Percentiles rank a stretch among this genome's conserved stretches.
Conservation (phyloP, 2,888 invertebrate species). For the Tetragonula carbonaria region DNA sequence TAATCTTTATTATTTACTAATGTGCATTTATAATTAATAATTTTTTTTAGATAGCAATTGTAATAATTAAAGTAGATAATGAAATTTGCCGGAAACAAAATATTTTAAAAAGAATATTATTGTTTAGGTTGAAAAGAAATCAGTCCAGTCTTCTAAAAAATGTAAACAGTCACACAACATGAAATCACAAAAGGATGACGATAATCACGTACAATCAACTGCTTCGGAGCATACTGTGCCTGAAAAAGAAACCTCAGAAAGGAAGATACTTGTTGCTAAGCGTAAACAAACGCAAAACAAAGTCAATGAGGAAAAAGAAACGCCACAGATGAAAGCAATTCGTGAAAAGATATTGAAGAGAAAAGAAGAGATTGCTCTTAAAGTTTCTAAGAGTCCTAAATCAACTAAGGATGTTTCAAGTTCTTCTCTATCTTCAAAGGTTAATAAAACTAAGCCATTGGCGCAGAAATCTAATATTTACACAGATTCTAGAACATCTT, state of each 20-base stretch:
- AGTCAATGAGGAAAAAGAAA: constrained; percentile 60
- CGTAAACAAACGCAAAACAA: constrained; percentile 15
- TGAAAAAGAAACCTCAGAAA: background rate
- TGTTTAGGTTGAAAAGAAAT: constrained; percentile 18
- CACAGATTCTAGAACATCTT: background rate
- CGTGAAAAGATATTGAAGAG: constrained; percentile 67
- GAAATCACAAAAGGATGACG: background rate
- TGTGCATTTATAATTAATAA: background rate
- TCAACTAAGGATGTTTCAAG: constrained; percentile 15
- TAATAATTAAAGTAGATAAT: background rate
- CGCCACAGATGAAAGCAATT: constrained; percentile 73
- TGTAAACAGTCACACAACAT: constrained; percentile 9
- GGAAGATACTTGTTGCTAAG: constrained; percentile 64
- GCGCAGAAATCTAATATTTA: background rate
- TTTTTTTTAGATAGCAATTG: background rate
- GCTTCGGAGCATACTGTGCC: constrained; percentile 44
- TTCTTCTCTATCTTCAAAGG: background rate
- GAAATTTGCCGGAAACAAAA: background rate
- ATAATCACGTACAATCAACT: constrained; percentile 1
- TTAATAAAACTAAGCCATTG: background rate
- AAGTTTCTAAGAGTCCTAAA: constrained; percentile 6
- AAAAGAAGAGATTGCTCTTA: constrained; percentile 23
- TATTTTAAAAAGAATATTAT: background rate
- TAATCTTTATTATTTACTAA: background rate
- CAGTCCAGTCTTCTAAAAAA: background rate